phyloP scores from a whole-genome alignment of 37 sponge, comb jelly and placozoan genomes.

The Haliclona indistincta region DNA sequence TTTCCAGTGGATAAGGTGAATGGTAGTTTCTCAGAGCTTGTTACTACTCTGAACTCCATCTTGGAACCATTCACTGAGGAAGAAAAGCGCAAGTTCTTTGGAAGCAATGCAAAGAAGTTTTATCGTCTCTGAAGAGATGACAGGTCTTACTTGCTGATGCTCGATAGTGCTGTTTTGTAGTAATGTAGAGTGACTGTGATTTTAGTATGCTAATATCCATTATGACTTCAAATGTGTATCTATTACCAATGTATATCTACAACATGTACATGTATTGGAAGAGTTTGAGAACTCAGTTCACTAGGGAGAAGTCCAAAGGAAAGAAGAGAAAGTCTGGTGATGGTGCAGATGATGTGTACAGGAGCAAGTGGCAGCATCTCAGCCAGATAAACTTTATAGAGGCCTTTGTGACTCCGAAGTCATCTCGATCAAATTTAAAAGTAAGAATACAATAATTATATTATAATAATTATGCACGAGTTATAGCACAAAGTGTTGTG shows the following conservation, averaged over 20 bases:
- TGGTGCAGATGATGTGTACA: not conserved
- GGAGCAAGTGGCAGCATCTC: not conserved
- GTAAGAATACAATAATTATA: not conserved
- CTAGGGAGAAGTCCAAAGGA: not conserved
- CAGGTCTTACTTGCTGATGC: too few species aligned
- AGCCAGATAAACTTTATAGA: not conserved
- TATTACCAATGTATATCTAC: too few species aligned
- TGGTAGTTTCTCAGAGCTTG: conserved; percentile 61
- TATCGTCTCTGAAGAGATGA: conserved; percentile 71
- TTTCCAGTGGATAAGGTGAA: conserved; percentile 91
- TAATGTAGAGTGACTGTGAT: too few species aligned
- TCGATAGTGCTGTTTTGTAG: too few species aligned
- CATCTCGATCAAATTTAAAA: not conserved
- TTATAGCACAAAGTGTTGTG: not conserved
- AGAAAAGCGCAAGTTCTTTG: conserved; percentile 62
- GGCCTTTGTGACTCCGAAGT: not conserved
- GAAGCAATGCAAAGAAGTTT: conserved; percentile 65
- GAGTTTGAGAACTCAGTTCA: not conserved
- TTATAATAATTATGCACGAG: not conserved
- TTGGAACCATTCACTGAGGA: conserved; percentile 46
- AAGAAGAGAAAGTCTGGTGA: not conserved
- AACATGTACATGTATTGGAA: too few species aligned
- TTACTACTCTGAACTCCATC: conserved; percentile 25
- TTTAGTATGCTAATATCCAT: too few species aligned
- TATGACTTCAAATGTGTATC: too few species aligned